A percentile compares a stretch with the other conserved stretches of the same genome.
Conservation (phyloP, 2,888 invertebrate genomes). For the Syrista parreyssii region DNA sequence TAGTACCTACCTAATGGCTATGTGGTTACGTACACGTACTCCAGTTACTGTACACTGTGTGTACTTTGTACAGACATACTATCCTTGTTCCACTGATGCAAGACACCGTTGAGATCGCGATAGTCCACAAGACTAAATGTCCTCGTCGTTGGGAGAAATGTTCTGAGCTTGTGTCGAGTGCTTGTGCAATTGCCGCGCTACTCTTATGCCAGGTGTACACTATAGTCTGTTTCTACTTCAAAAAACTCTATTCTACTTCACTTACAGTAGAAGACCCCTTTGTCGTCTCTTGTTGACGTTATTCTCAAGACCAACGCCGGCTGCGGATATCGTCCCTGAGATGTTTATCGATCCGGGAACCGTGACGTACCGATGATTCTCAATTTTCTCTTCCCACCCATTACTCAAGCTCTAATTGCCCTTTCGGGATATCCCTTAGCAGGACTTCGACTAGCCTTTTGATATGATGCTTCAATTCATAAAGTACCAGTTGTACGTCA, state of each 20-base stretch:
- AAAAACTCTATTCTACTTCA: background rate
- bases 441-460: background rate
- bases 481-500: background rate
- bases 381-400: background rate
- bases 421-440: background rate
- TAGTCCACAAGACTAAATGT: background rate
- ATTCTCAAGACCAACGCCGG: background rate
- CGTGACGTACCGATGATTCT: constrained; percentile 2
- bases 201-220: background rate
- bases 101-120: background rate
- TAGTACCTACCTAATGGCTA: background rate
- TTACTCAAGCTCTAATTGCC: background rate
- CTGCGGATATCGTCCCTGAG: background rate
- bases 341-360: background rate
- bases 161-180: background rate
- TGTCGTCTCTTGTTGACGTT: background rate
- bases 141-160: background rate
- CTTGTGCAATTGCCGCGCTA: background rate
- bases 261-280: background rate
- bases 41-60: background rate
- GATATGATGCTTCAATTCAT: background rate
- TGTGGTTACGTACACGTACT: background rate
- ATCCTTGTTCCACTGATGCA: background rate
- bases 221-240: background rate
- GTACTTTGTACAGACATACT: background rate